These are phyloP conservation scores for Alces alces DNA, from an alignment of 2,113 vertebrate species.

Conservation along the genomic window DNA sequence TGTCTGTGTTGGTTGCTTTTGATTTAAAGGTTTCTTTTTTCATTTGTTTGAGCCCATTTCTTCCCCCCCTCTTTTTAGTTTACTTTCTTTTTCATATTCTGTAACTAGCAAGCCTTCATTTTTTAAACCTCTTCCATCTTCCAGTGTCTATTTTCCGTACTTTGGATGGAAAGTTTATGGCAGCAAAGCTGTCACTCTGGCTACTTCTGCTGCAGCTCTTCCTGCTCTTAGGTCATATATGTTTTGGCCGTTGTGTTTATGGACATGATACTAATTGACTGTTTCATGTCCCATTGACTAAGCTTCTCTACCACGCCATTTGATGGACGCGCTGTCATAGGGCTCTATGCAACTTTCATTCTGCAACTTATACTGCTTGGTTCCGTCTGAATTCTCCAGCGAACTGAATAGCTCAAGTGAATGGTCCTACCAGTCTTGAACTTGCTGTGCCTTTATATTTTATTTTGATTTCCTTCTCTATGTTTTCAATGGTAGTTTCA, in stretches of 20 bases:
- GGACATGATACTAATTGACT: constrained; percentile 82
- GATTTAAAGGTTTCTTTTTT: constrained; percentile 80
- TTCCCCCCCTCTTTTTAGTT: constrained; percentile 73
- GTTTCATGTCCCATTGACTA: constrained; percentile 83
- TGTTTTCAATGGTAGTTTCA: constrained; percentile 75
- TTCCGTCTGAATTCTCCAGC: constrained; percentile 77
- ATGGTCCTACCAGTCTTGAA: constrained; percentile 73
- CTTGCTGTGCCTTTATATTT: constrained; percentile 84
- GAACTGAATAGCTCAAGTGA: constrained; percentile 75
- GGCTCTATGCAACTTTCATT: constrained; percentile 84
- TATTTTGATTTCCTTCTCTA: constrained; percentile 71
- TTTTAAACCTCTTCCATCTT: constrained; percentile 88
- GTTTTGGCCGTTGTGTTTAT: constrained; percentile 81
- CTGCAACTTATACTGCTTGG: constrained; percentile 83
- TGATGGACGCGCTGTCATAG: constrained; percentile 78
- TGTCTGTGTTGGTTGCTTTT: constrained; percentile 86
- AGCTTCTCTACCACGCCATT: constrained; percentile 82
- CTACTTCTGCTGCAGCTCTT: constrained; percentile 81
- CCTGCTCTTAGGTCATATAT: constrained; percentile 82
- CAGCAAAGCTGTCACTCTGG: constrained; percentile 83
- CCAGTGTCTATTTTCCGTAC: constrained; percentile 80
- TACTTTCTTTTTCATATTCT: constrained; percentile 79
- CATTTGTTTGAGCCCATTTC: constrained; percentile 81
- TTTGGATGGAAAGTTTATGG: constrained; percentile 85
- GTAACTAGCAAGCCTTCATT: constrained; percentile 85